Evolutionary conservation across 1,140 invertebrate genomes (phyloP), one percentile per base, ranked within the genome.

Genomic region (Hypsibius dujardini): DNA sequence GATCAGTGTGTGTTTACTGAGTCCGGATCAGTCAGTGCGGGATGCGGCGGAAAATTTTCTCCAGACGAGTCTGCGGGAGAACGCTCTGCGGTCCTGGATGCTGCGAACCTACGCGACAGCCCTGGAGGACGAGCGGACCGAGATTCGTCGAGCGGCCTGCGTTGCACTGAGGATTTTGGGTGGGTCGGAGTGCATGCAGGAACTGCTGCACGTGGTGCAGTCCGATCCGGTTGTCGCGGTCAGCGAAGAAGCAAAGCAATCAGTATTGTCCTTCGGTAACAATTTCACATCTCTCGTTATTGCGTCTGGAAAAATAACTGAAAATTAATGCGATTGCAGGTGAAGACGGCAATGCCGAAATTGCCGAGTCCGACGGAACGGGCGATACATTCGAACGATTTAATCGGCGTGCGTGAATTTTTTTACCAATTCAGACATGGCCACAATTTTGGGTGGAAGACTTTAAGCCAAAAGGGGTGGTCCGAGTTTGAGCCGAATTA

Each of bases 131-230:
- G 62, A 67, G 12, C 62, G 62, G 3, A 67, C 62, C 3, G 62
- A 67, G 42, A 67, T 67, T 42, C 62, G 62, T 45, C 62, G 62
- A 7, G 12, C 12, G 12, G 62, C 62, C 12, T 67, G 62, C 62
- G 3, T 12, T 42, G 62, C 62, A 12, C 42, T 67, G 42, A 3
- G 62, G 3, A 42, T 67, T 7, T 45, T 67, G 42, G 3, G 42
- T 15, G 62, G 12, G 3, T 15, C 62, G 42, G 62, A 67, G 62
- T 67, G 42, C 42, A 3, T 67, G 62, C 12, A 67, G 3, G 62
- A 67, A 67, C 62, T 67, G 12, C 12, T 67, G 3, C 62, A 67
- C 45, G 62, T 67, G 62, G 42, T 67, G 12, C 12, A 67, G 62
- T 15, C 7, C 45, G 62, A 67, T 42, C 3, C 42, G 12, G 12